phyloP scores from a whole-genome alignment of 2,888 invertebrate genomes.

The Phania funesta region DNA sequence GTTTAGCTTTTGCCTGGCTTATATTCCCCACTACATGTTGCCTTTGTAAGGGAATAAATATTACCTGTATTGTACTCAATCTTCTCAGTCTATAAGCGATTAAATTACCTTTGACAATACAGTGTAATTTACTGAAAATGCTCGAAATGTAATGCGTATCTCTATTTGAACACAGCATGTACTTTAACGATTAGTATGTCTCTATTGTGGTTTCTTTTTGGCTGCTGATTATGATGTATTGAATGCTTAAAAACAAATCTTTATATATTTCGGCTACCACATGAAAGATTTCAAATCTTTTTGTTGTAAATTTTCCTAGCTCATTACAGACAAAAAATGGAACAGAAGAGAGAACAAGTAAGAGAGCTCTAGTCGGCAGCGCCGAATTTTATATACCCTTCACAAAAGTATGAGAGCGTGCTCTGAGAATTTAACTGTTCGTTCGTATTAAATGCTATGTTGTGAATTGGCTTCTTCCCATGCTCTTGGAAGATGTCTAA shows the following conservation, averaged over 20 bases:
- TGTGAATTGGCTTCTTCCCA: too few relatives aligned
- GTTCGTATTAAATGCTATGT: too few relatives aligned
- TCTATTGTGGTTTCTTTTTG: not conserved
- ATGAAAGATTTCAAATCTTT: constrained; percentile 29
- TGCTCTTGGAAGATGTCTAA: too few relatives aligned
- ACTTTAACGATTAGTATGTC: not conserved
- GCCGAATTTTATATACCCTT: too few relatives aligned
- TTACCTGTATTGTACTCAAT: not conserved
- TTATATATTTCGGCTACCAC: not conserved
- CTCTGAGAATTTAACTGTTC: too few relatives aligned
- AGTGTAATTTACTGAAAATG: constrained; percentile 26
- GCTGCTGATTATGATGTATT: constrained; percentile 1
- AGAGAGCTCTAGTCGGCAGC: too few relatives aligned
- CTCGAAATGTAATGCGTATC: constrained; percentile 19
- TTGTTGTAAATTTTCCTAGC: constrained; percentile 9
- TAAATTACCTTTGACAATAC: constrained; percentile 18
- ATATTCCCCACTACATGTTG: too few relatives aligned
- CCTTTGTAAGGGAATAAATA: not conserved
- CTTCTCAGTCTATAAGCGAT: not conserved
- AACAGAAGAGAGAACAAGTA: too few relatives aligned
- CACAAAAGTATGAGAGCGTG: too few relatives aligned
- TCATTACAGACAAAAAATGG: not conserved
- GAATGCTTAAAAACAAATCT: not conserved
- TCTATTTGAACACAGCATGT: not conserved
- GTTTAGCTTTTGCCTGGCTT: too few relatives aligned